These are phyloP conservation scores for Fukomys damarensis DNA, from an alignment of 2,113 vertebrate genomes.

Conservation along the genomic window DNA sequence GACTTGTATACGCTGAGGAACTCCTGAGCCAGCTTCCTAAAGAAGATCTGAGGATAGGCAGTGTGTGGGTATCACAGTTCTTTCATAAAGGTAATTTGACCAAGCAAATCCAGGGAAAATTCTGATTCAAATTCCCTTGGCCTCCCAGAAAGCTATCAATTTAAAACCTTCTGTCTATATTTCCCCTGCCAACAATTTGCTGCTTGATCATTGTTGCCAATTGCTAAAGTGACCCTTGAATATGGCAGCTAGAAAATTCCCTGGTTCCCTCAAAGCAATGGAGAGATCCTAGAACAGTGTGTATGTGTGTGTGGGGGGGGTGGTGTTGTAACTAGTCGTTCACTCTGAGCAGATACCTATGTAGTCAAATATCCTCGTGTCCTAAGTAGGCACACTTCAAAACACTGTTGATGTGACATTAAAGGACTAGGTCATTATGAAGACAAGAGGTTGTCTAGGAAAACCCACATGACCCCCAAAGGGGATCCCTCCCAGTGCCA, in stretches of 20 bases:
- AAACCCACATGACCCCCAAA: not conserved
- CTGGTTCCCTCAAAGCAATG: slow-evolving; percentile 12
- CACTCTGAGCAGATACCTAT: not conserved
- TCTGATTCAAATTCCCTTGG: slow-evolving; percentile 53
- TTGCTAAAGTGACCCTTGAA: slow-evolving; percentile 79
- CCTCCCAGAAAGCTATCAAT: slow-evolving; percentile 57
- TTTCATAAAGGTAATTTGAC: slow-evolving; percentile 55
- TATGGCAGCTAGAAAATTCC: slow-evolving; percentile 45
- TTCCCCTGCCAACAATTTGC: slow-evolving; percentile 73
- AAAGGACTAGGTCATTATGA: not conserved
- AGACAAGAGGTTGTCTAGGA: not conserved
- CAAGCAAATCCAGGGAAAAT: slow-evolving; percentile 34
- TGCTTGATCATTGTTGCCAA: slow-evolving; percentile 74
- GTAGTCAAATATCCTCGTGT: not conserved
- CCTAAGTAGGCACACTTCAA: not conserved
- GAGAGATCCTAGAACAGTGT: slow-evolving; percentile 31
- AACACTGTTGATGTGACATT: not conserved
- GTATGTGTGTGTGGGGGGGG: too few relatives aligned
- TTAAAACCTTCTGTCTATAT: slow-evolving; percentile 76
- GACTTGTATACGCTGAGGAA: not conserved
- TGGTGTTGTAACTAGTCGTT: not conserved
- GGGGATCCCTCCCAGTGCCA: not conserved
- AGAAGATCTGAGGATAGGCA: not conserved
- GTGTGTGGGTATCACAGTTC: not conserved
- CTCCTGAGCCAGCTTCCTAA: not conserved